These are phyloP conservation scores for Ditylenchus dipsaci DNA, from an alignment of 1,140 invertebrate species.

Conservation along the genomic window DNA sequence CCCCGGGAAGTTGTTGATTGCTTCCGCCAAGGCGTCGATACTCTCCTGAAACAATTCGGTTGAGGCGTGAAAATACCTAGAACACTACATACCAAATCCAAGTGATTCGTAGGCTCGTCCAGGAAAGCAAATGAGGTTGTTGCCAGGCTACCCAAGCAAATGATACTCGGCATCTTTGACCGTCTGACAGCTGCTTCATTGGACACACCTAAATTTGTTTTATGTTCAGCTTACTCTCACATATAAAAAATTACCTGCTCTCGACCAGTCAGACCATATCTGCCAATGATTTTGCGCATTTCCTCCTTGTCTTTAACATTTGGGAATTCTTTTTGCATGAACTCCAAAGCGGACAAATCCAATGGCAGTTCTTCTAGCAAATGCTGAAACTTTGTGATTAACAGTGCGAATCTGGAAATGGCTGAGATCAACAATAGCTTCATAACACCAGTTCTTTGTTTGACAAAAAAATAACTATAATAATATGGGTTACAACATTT, in stretches of 20 bases:
- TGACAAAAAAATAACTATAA: too few relatives aligned
- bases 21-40: conserved; percentile 93
- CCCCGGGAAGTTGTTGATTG: conserved; percentile 94
- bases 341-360: conserved; percentile 88
- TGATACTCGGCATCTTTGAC: conserved; percentile 93
- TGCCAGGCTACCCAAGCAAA: conserved; percentile 96
- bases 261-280: conserved; percentile 89
- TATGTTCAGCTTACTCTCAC: not conserved
- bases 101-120: conserved; percentile 97
- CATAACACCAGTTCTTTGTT: too few relatives aligned
- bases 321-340: conserved; percentile 95
- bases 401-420: conserved; percentile 14
- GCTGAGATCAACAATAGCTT: not conserved
- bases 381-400: conserved; percentile 71
- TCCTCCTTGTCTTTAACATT: conserved; percentile 96
- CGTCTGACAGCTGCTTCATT: conserved; percentile 93
- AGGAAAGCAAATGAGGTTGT: conserved; percentile 85
- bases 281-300: conserved; percentile 96
- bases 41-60: conserved; percentile 57
- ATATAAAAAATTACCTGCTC: conserved; percentile 72
- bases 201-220: conserved; percentile 75
- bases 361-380: conserved; percentile 90
- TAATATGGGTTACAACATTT: too few relatives aligned
- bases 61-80: conserved; percentile 65
- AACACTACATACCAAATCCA: conserved; percentile 71